Conservation (phyloP, 2,113 vertebrate genomes). For the Saguinus imperator region DNA sequence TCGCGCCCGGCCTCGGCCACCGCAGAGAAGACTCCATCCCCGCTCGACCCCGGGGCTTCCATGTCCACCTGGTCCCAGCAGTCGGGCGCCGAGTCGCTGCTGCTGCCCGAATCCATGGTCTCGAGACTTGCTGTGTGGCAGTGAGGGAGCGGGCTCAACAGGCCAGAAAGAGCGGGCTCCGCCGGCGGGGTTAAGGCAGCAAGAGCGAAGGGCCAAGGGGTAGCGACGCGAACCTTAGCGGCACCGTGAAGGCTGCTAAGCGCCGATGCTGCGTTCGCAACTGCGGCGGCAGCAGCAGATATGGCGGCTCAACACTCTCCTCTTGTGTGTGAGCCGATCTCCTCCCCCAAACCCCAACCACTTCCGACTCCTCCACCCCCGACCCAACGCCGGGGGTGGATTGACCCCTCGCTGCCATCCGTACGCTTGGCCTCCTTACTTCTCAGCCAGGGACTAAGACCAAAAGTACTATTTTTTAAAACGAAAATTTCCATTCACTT, state of each 20-base stretch:
- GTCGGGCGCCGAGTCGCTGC: constrained; percentile 94
- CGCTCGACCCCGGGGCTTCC: constrained; percentile 79
- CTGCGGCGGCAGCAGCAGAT: constrained; percentile 69
- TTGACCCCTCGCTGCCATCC: constrained; percentile 73
- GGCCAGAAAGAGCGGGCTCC: background rate
- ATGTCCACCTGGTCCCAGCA: constrained; percentile 98
- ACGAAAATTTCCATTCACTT: constrained; percentile 48
- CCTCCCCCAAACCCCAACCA: constrained; percentile 77
- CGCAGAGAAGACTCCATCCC: constrained; percentile 24
- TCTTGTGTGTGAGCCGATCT: constrained; percentile 74
- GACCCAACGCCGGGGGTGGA: constrained; percentile 58
- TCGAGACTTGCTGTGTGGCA: constrained; percentile 8
- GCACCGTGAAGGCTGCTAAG: background rate
- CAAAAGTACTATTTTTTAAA: constrained; percentile 1
- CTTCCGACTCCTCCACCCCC: constrained; percentile 75
- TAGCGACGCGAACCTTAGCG: constrained; percentile 52
- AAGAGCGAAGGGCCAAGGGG: background rate
- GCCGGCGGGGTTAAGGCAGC: constrained; percentile 3
- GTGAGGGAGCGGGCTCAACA: constrained; percentile 26
- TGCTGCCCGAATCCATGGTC: constrained; percentile 70
- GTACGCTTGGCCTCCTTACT: constrained; percentile 18
- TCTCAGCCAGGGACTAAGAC: background rate
- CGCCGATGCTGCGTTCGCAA: constrained; percentile 61
- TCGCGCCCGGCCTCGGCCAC: constrained; percentile 58
- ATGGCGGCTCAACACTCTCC: constrained; percentile 72